These are phyloP conservation scores for Melikaiella ostensackeni DNA, from an alignment of 2,888 invertebrate species.

Conservation along the genomic window DNA sequence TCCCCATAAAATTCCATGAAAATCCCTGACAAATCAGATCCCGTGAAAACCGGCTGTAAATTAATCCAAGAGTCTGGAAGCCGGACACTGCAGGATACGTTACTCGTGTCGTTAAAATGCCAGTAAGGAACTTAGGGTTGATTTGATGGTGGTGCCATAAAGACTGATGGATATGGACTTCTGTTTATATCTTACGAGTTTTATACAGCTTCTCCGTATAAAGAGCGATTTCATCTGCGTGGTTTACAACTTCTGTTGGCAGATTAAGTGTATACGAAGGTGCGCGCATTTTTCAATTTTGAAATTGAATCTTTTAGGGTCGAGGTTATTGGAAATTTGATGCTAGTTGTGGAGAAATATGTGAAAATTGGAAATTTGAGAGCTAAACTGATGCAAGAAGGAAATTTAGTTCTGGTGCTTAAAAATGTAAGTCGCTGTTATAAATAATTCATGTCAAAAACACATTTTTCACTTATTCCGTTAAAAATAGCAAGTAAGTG, in stretches of 20 bases:
- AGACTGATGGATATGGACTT: conserved; percentile 45
- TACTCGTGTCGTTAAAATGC: conserved; percentile 58
- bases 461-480: no score
- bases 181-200: conserved; percentile 33
- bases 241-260: conserved; percentile 27
- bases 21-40: conserved; percentile 61
- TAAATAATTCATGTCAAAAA: no score
- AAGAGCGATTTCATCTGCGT: neutral
- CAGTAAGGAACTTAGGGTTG: conserved; percentile 57
- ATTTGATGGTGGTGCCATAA: conserved; percentile 56
- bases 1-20: conserved; percentile 62
- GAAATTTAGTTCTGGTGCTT: no score
- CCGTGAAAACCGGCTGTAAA: conserved; percentile 59
- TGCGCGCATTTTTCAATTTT: neutral
- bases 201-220: conserved; percentile 16
- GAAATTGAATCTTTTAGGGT: neutral
- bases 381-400: neutral
- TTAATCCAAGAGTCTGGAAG: conserved; percentile 57
- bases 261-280: neutral
- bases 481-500: no score
- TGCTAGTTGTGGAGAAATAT: neutral
- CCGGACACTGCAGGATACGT: conserved; percentile 28
- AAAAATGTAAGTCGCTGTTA: no score
- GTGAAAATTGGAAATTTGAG: conserved; percentile 20
- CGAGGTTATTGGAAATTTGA: conserved; percentile 26